phyloP scores from a whole-genome alignment of 2,113 vertebrate genomes.

The Pyrgilauda ruficollis region DNA sequence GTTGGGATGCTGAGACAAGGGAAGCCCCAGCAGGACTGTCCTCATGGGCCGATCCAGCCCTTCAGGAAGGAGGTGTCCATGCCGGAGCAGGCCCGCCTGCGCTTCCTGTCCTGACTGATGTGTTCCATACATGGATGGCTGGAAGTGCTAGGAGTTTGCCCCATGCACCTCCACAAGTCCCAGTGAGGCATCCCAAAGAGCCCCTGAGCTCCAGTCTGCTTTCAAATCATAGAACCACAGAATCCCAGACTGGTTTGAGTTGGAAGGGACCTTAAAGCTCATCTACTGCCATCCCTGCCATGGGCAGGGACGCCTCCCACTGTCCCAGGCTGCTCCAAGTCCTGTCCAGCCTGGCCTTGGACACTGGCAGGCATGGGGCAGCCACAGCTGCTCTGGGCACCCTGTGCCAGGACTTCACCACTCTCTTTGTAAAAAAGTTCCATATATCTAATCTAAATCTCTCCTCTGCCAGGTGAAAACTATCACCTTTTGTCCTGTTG shows the following conservation, averaged over 20 bases:
- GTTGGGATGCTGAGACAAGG: neutral
- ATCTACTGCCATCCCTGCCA: neutral
- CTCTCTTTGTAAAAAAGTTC: neutral
- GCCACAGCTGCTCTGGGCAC: neutral
- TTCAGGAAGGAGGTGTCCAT: fast-evolving
- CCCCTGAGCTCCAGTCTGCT: neutral
- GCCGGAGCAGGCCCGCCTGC: neutral
- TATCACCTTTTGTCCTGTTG: neutral
- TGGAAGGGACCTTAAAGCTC: neutral
- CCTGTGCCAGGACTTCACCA: neutral
- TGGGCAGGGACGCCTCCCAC: neutral
- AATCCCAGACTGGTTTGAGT: neutral
- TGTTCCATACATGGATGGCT: neutral
- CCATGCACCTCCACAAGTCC: fast-evolving
- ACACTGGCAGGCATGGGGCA: neutral
- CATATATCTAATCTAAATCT: neutral
- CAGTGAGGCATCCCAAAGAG: fast-evolving
- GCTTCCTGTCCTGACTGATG: neutral
- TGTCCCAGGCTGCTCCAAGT: neutral
- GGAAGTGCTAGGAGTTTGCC: neutral
- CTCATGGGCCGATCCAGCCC: neutral
- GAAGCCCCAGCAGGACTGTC: neutral
- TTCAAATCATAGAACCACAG: neutral
- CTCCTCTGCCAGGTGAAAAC: neutral
- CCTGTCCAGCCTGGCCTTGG: neutral